Percentiles rank a stretch among this genome's conserved stretches.
phyloP scores from a whole-genome alignment of 2,888 invertebrate genomes.

The Lordiphosa andalusiaca region DNA sequence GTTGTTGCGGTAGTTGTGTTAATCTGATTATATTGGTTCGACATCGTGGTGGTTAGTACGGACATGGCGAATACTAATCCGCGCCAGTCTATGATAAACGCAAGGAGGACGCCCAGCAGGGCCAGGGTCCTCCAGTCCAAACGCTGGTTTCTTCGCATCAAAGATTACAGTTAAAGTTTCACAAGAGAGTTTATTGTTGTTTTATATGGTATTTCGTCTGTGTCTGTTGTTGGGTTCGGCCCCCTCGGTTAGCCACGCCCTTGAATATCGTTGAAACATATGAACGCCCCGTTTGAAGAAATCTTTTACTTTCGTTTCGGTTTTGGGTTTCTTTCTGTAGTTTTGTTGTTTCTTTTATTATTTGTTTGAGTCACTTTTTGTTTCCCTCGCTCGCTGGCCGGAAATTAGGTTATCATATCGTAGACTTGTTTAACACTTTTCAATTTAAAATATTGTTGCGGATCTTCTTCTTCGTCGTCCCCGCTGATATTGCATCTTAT shows the following conservation, averaged over 20 bases:
- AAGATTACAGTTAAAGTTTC: slow-evolving; percentile 49
- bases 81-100: slow-evolving; percentile 78
- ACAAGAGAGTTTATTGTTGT: slow-evolving; percentile 14
- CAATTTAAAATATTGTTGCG: slow-evolving; percentile 60
- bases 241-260: slow-evolving; percentile 54
- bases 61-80: slow-evolving; percentile 77
- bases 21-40: slow-evolving; percentile 13
- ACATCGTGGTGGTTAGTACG: slow-evolving; percentile 34
- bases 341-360: slow-evolving; percentile 22
- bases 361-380: slow-evolving; percentile 21
- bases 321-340: slow-evolving; percentile 14
- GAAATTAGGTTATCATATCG: slow-evolving; percentile 73
- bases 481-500: slow-evolving; percentile 77
- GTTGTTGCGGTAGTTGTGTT: slow-evolving; percentile 32
- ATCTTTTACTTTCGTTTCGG: slow-evolving; percentile 62
- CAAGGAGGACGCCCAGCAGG: slow-evolving; percentile 81
- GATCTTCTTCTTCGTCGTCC: slow-evolving; percentile 78
- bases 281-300: slow-evolving; percentile 48
- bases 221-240: slow-evolving; percentile 44
- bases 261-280: slow-evolving; percentile 61
- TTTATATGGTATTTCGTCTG: slow-evolving; percentile 13
- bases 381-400: slow-evolving; percentile 35
- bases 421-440: slow-evolving; percentile 68
- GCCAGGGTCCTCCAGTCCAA: slow-evolving; percentile 81
- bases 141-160: slow-evolving; percentile 80